phyloP scores from a whole-genome alignment of 2,888 invertebrate species.

The Lasioglossum calceatum region DNA sequence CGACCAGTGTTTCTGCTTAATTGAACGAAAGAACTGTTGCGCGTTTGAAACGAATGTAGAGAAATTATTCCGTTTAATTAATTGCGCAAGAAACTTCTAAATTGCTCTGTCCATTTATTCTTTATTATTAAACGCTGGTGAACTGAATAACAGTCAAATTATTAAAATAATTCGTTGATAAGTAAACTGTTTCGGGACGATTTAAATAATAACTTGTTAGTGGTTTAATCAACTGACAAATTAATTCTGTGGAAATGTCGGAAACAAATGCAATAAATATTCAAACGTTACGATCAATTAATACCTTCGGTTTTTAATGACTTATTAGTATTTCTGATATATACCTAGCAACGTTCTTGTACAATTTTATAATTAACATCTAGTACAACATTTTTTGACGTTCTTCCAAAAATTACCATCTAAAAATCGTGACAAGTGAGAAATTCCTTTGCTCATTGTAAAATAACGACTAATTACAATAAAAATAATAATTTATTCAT shows the following conservation, averaged over 20 bases:
- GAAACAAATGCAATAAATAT: background rate
- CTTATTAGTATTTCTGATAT: background rate
- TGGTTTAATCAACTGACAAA: background rate
- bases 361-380: background rate
- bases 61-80: constrained; percentile 3
- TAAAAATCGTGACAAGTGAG: too few species aligned
- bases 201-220: background rate
- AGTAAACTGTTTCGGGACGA: background rate
- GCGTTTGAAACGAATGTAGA: background rate
- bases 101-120: background rate
- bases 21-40: background rate
- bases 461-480: too few species aligned
- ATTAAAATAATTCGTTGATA: background rate
- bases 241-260: background rate
- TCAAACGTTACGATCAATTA: background rate
- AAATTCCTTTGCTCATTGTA: too few species aligned
- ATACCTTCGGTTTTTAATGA: background rate
- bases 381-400: background rate
- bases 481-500: too few species aligned
- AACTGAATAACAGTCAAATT: background rate
- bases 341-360: background rate
- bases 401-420: too few species aligned
- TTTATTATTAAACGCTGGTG: background rate
- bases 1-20: background rate
- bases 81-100: background rate